These are phyloP conservation scores for Trimorus sp. DNA, from an alignment of 2,888 invertebrate genomes.

Conservation along the genomic window DNA sequence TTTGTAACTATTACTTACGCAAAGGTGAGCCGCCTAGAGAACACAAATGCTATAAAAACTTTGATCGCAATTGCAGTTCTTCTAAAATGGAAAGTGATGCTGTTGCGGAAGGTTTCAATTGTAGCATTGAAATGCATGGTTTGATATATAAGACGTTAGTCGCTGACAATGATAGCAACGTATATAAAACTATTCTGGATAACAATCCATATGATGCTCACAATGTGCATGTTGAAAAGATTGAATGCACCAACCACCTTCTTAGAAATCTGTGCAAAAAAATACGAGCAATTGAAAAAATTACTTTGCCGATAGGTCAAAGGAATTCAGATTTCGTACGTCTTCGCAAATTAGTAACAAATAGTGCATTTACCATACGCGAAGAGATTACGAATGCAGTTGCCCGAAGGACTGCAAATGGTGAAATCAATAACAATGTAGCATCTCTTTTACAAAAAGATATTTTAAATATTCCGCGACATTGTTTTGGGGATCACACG, in stretches of 20 bases:
- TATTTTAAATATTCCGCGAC: conserved; percentile 20
- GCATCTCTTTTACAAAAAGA: conserved; percentile 24
- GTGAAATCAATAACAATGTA: conserved; percentile 13
- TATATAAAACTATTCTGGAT: conserved; percentile 19
- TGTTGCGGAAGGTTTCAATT: conserved; percentile 10
- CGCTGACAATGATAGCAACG: conserved; percentile 49
- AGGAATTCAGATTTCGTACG: conserved; percentile 15
- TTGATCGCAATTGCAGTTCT: conserved; percentile 7
- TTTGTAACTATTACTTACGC: not conserved
- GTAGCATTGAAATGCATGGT: conserved; percentile 25
- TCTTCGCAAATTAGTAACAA: conserved; percentile 16
- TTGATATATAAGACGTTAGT: conserved; percentile 43
- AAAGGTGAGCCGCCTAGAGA: not conserved
- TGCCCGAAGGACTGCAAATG: not conserved
- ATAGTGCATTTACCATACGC: conserved; percentile 10
- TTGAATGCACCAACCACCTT: conserved; percentile 40
- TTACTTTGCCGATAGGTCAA: not conserved
- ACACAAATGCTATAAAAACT: conserved; percentile 11
- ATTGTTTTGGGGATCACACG: conserved; percentile 33
- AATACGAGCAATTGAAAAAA: conserved; percentile 8
- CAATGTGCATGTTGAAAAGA: conserved; percentile 32
- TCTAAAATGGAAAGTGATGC: conserved; percentile 24
- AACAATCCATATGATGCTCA: conserved; percentile 33
- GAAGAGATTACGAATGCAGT: conserved; percentile 33
- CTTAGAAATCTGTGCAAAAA: conserved; percentile 21